These are phyloP conservation scores for Paralichthys olivaceus DNA, from an alignment of 2,113 vertebrate genomes.

Conservation along the genomic window DNA sequence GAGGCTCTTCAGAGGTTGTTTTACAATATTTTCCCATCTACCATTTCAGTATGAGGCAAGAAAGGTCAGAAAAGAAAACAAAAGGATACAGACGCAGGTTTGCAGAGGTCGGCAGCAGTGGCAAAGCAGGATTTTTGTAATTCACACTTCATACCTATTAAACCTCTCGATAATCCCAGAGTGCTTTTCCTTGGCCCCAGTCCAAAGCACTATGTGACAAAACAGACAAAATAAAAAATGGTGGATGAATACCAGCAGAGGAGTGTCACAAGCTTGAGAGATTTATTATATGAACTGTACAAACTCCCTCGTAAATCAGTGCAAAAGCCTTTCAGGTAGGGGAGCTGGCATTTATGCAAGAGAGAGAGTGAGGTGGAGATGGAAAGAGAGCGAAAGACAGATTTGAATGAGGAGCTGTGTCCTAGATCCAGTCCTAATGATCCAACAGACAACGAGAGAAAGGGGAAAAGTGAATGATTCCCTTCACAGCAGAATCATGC, in stretches of 20 bases:
- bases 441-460: neutral
- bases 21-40: conserved; percentile 21
- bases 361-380: conserved; percentile 2
- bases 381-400: conserved; percentile 8
- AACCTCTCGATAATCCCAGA: conserved; percentile 83
- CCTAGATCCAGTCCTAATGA: conserved; percentile 3
- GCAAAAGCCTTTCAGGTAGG: conserved; percentile 82
- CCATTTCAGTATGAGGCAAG: conserved; percentile 23
- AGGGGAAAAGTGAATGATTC: neutral
- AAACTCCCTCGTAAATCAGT: conserved; percentile 90
- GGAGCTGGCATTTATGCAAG: conserved; percentile 80
- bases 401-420: conserved; percentile 39
- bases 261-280: conserved; percentile 86
- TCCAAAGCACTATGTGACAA: conserved; percentile 86
- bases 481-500: neutral
- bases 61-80: conserved; percentile 35
- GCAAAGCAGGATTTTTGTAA: conserved; percentile 60
- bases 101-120: conserved; percentile 4
- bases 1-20: neutral
- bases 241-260: conserved; percentile 90
- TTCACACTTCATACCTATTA: conserved; percentile 77
- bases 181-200: conserved; percentile 87
- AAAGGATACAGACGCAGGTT: conserved; percentile 3
- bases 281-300: conserved; percentile 88
- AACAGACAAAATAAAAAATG: conserved; percentile 84